These are phyloP conservation scores for Chaitophorus viminalis DNA, from an alignment of 2,888 invertebrate species.

Conservation along the genomic window DNA sequence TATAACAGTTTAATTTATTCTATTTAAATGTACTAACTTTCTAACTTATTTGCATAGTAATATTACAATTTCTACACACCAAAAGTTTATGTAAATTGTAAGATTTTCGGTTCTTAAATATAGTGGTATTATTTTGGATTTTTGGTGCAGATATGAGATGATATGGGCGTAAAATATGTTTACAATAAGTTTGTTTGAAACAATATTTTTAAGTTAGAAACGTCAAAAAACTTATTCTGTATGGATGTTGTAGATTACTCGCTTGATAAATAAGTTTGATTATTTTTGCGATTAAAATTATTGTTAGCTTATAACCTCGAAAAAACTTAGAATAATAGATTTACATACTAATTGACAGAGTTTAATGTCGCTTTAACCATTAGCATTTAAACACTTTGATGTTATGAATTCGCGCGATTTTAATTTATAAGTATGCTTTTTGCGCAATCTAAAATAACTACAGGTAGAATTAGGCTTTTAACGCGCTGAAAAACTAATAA, in stretches of 20 bases:
- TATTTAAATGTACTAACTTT: slow-evolving; percentile 1
- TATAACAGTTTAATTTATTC: background rate
- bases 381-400: background rate
- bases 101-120: background rate
- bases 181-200: background rate
- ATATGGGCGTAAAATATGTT: background rate
- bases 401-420: background rate
- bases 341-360: background rate
- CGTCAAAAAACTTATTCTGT: background rate
- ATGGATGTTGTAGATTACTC: background rate
- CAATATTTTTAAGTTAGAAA: background rate
- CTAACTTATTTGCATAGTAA: background rate
- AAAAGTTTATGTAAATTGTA: background rate
- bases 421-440: background rate
- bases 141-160: background rate
- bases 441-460: background rate
- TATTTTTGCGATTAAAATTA: background rate
- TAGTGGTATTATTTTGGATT: background rate
- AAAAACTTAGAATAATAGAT: background rate
- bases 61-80: background rate
- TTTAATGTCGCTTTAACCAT: background rate
- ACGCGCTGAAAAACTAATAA: background rate
- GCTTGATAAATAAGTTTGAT: background rate
- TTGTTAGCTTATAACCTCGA: background rate
- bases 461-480: background rate